phyloP scores from a whole-genome alignment of 1,140 invertebrate genomes.

The Trissolcus basalis region DNA sequence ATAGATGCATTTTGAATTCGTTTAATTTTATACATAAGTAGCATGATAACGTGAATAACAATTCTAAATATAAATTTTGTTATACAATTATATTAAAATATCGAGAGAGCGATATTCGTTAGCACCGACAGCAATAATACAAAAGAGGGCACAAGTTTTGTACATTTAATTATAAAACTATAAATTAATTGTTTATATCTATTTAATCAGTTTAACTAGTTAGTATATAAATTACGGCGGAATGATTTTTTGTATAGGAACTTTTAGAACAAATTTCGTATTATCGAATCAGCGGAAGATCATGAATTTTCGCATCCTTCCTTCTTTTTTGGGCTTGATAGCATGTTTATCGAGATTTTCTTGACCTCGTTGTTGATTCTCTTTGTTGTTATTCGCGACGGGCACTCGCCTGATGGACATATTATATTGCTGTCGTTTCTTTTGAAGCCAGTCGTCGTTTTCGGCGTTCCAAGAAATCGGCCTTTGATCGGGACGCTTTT shows the following conservation, averaged over 20 bases:
- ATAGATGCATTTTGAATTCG: too few relatives aligned
- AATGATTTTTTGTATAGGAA: too few relatives aligned
- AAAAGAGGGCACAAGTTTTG: too few relatives aligned
- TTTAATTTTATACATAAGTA: too few relatives aligned
- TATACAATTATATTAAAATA: too few relatives aligned
- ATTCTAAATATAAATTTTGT: too few relatives aligned
- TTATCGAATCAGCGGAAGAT: constrained; percentile 65
- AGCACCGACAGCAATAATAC: too few relatives aligned
- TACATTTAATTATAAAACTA: too few relatives aligned
- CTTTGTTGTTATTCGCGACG: constrained; percentile 42
- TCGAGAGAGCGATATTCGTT: too few relatives aligned
- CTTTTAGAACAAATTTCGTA: background rate
- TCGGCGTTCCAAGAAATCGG: constrained; percentile 70
- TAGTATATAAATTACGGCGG: too few relatives aligned
- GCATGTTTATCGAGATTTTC: constrained; percentile 30
- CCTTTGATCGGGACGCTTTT: constrained; percentile 58
- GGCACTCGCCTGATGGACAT: constrained; percentile 55
- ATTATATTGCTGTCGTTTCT: constrained; percentile 69
- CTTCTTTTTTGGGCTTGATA: constrained; percentile 52
- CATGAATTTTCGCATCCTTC: constrained; percentile 64
- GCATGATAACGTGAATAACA: too few relatives aligned
- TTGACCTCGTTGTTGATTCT: constrained; percentile 56
- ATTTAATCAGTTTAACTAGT: too few relatives aligned
- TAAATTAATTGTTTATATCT: constrained; percentile 8
- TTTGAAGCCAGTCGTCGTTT: constrained; percentile 68